phyloP scores from a whole-genome alignment of 1,140 invertebrate species.

The Pogonus chalceus region DNA sequence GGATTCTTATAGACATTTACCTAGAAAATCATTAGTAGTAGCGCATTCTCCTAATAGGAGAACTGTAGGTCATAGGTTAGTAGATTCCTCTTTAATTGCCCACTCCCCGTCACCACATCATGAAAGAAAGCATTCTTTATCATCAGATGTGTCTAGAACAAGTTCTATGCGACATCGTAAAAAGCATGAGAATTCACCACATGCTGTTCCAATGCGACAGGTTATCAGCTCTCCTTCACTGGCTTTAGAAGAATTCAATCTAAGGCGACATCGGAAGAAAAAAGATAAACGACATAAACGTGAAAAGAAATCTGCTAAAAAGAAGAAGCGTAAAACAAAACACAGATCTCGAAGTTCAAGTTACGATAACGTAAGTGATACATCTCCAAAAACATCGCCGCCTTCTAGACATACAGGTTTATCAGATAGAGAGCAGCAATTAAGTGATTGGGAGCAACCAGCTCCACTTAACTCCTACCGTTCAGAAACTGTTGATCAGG shows the following conservation, averaged over 20 bases:
- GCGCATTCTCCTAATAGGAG: slow-evolving; percentile 10
- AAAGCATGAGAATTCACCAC: slow-evolving; percentile 24
- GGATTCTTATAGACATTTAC: background rate
- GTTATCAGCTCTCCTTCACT: slow-evolving; percentile 23
- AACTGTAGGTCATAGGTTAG: slow-evolving; percentile 29
- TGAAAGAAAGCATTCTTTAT: slow-evolving; percentile 29
- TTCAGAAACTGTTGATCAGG: slow-evolving; percentile 47
- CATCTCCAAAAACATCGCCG: slow-evolving; percentile 8
- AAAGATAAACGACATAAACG: slow-evolving; percentile 53
- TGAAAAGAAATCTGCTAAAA: slow-evolving; percentile 56
- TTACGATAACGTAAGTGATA: slow-evolving; percentile 28
- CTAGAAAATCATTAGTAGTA: slow-evolving; percentile 19
- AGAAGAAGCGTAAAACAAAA: slow-evolving; percentile 57
- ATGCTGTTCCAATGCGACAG: slow-evolving; percentile 20
- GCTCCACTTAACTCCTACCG: slow-evolving; percentile 25
- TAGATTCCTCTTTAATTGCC: slow-evolving; percentile 39
- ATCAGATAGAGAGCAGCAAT: slow-evolving; percentile 24
- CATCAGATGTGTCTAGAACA: slow-evolving; percentile 30
- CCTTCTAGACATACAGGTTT: slow-evolving; percentile 16
- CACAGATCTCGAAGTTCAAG: slow-evolving; percentile 55
- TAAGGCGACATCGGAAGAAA: slow-evolving; percentile 40
- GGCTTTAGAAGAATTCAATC: slow-evolving; percentile 32
- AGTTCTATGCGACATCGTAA: slow-evolving; percentile 29
- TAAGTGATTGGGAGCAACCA: slow-evolving; percentile 29
- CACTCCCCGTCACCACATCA: slow-evolving; percentile 37